Evolutionary conservation across 2,113 vertebrate genomes (phyloP).

Genomic region (Panthera tigris): DNA sequence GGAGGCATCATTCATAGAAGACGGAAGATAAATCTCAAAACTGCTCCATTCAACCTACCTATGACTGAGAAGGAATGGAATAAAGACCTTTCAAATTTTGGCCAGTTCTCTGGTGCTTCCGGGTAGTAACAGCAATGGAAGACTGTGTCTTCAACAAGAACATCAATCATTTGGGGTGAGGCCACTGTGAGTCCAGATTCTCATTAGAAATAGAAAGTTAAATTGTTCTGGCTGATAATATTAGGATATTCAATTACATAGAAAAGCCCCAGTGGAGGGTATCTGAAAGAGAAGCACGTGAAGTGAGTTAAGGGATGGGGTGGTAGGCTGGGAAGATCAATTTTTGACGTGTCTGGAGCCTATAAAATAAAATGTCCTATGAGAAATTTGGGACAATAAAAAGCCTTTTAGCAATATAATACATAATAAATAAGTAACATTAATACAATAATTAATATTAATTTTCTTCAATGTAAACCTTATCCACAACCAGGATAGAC

Average conservation of each 20-base stretch:
- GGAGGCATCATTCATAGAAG: neutral
- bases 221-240: neutral
- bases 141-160: neutral
- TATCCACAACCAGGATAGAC: neutral
- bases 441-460: neutral
- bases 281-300: neutral
- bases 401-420: neutral
- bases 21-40: constrained; percentile 6
- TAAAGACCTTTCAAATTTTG: neutral
- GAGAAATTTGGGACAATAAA: neutral
- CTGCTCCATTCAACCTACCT: neutral
- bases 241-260: neutral
- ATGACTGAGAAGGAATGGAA: neutral
- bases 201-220: neutral
- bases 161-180: neutral
- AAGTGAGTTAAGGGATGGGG: neutral
- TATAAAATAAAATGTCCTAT: neutral
- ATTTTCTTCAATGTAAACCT: neutral
- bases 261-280: neutral
- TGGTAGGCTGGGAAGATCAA: neutral
- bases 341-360: neutral
- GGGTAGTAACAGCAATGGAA: neutral
- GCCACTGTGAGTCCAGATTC: neutral
- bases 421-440: neutral
- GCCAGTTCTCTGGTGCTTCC: neutral